Evolutionary conservation across 1,140 invertebrate genomes (phyloP).

Genomic region (Venturia canescens): DNA sequence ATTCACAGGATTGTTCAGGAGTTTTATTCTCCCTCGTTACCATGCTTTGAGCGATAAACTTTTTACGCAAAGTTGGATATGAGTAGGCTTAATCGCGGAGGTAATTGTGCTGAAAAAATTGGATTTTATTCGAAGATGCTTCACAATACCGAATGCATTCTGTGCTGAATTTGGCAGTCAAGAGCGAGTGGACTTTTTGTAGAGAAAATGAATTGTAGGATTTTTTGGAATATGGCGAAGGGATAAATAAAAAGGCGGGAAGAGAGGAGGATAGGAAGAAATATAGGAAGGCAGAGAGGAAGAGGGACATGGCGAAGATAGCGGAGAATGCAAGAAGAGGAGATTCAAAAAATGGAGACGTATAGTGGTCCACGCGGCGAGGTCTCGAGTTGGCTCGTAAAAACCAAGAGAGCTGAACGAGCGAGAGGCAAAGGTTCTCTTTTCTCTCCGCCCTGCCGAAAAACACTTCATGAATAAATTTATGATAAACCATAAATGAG

Average conservation of each 20-base stretch:
- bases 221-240: neutral
- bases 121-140: too few relatives aligned
- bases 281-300: neutral
- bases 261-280: slow-evolving; percentile 20
- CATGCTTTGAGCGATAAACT: too few relatives aligned
- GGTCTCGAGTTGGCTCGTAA: slow-evolving; percentile 47
- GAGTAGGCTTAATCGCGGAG: too few relatives aligned
- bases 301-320: slow-evolving; percentile 9
- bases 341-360: slow-evolving; percentile 51
- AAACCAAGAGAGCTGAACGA: slow-evolving; percentile 40
- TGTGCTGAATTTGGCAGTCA: too few relatives aligned
- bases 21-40: too few relatives aligned
- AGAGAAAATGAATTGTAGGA: too few relatives aligned
- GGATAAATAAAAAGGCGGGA: slow-evolving; percentile 13
- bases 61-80: too few relatives aligned
- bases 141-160: too few relatives aligned
- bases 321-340: slow-evolving; percentile 11
- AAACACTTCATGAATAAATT: slow-evolving; percentile 55
- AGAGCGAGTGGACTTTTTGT: too few relatives aligned
- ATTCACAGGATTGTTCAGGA: too few relatives aligned
- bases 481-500: slow-evolving; percentile 56
- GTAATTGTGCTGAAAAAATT: too few relatives aligned
- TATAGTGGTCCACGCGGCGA: slow-evolving; percentile 21
- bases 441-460: slow-evolving; percentile 45
- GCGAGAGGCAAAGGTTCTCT: slow-evolving; percentile 10